Evolutionary conservation across 35 echinoderm and acorn worm genomes (phyloP).

Genomic region (Acanthaster planci): DNA sequence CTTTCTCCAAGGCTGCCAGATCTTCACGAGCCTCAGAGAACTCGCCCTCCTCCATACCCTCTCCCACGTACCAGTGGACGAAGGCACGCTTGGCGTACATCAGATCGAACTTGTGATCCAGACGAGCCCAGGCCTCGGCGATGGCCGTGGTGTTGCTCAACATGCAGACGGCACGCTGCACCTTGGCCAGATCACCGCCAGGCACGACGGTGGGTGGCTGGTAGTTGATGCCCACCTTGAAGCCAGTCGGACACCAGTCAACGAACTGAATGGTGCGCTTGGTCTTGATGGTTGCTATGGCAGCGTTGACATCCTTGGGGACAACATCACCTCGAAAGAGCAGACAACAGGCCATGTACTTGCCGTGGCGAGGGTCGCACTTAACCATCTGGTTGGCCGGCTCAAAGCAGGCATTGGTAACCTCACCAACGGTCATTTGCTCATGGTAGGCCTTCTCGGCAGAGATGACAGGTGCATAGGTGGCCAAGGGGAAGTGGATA

Average conservation of each 20-base stretch:
- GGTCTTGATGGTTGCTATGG: constrained; percentile 97
- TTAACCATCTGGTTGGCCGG: constrained; percentile 96
- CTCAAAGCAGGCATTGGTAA: too few relatives aligned
- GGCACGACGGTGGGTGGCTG: constrained; percentile 81
- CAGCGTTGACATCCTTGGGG: constrained; percentile 98
- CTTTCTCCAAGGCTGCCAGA: constrained; percentile 82
- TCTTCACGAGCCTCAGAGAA: constrained; percentile 88
- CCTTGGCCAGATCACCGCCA: constrained; percentile 92
- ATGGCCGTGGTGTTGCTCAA: constrained; percentile 94
- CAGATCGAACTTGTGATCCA: constrained; percentile 91
- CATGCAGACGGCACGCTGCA: constrained; percentile 87
- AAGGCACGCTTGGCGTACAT: constrained; percentile 94
- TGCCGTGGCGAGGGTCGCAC: constrained; percentile 93
- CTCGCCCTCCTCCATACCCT: constrained; percentile 93
- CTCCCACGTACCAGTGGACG: constrained; percentile 90
- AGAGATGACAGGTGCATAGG: constrained; percentile 84
- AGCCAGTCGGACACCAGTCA: constrained; percentile 95
- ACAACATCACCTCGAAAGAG: constrained; percentile 91
- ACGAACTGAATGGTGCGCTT: constrained; percentile 99
- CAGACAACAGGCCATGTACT: constrained; percentile 98
- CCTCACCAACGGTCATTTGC: constrained; percentile 69
- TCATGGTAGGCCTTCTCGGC: constrained; percentile 89
- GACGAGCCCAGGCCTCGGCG: constrained; percentile 92
- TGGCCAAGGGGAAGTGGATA: constrained; percentile 84
- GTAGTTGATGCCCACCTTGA: constrained; percentile 84